A percentile compares a stretch with the other conserved stretches of the same genome.
phyloP scores from a whole-genome alignment of 1,140 invertebrate genomes.

The Ericerus pela region DNA sequence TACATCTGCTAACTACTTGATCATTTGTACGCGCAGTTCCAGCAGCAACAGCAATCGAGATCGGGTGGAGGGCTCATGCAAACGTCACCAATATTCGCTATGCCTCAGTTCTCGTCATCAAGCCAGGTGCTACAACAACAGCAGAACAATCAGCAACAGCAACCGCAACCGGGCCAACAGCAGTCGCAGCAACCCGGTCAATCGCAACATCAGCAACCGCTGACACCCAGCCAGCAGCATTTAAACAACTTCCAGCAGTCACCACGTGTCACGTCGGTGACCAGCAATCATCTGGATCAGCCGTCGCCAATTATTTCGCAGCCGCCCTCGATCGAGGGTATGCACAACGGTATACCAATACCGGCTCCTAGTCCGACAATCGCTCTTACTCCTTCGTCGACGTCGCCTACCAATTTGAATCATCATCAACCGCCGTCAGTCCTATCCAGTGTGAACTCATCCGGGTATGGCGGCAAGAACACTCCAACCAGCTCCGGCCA shows the following conservation, averaged over 20 bases:
- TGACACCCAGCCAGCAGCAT: conserved; percentile 9
- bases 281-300: not conserved
- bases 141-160: conserved; percentile 23
- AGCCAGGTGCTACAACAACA: conserved; percentile 15
- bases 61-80: conserved; percentile 9
- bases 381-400: not conserved
- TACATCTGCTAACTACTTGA: too few species aligned
- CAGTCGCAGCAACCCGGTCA: conserved; percentile 35
- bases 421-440: not conserved
- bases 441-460: not conserved
- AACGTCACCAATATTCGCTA: conserved; percentile 22
- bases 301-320: conserved; percentile 1
- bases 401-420: not conserved
- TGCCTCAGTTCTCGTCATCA: conserved; percentile 22
- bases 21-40: too few species aligned
- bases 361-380: conserved; percentile 5
- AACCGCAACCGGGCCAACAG: conserved; percentile 40
- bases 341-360: conserved; percentile 1
- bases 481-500: not conserved
- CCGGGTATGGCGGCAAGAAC: not conserved
- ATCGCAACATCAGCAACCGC: conserved; percentile 13
- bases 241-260: conserved; percentile 11
- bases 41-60: not conserved
- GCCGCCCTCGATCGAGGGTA: conserved; percentile 1
- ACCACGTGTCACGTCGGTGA: not conserved